Evolutionary conservation across 1,140 invertebrate species (phyloP).

Genomic region (Drosophila saltans): DNA sequence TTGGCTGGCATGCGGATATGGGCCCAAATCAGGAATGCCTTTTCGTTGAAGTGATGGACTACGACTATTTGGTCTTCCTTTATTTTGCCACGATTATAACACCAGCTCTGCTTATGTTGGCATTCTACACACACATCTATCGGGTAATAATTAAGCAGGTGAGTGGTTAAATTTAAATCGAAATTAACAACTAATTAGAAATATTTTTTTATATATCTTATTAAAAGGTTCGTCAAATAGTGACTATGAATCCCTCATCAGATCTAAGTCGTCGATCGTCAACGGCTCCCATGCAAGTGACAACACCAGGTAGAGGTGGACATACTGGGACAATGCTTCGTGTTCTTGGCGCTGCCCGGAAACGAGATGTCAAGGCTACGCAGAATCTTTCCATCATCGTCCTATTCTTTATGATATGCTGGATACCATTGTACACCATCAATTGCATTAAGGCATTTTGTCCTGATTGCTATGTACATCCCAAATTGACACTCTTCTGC

Average conservation of each 20-base stretch:
- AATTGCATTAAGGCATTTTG: constrained; percentile 94
- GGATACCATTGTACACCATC: constrained; percentile 96
- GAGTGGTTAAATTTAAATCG: constrained; percentile 35
- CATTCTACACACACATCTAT: constrained; percentile 95
- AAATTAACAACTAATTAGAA: neutral
- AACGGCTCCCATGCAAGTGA: constrained; percentile 69
- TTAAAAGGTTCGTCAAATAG: constrained; percentile 82
- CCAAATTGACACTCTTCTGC: constrained; percentile 89
- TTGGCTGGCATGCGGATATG: constrained; percentile 91
- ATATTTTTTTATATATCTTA: neutral
- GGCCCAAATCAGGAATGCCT: constrained; percentile 86
- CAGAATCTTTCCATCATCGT: constrained; percentile 96
- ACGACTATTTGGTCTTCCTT: constrained; percentile 93
- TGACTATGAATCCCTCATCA: constrained; percentile 79
- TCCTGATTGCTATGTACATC: constrained; percentile 87
- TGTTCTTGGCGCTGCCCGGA: constrained; percentile 90
- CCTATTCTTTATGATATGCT: constrained; percentile 95
- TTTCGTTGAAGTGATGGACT: constrained; percentile 94
- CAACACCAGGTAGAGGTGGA: constrained; percentile 43
- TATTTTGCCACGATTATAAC: constrained; percentile 95
- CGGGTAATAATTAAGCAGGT: constrained; percentile 94
- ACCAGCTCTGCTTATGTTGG: constrained; percentile 91
- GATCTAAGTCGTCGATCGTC: constrained; percentile 78
- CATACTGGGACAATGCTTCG: constrained; percentile 86
- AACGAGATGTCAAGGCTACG: constrained; percentile 95